Percentiles rank a stretch among this genome's conserved stretches.
Conservation (phyloP, 1,140 invertebrate species). For the Lepidurus arcticus region DNA sequence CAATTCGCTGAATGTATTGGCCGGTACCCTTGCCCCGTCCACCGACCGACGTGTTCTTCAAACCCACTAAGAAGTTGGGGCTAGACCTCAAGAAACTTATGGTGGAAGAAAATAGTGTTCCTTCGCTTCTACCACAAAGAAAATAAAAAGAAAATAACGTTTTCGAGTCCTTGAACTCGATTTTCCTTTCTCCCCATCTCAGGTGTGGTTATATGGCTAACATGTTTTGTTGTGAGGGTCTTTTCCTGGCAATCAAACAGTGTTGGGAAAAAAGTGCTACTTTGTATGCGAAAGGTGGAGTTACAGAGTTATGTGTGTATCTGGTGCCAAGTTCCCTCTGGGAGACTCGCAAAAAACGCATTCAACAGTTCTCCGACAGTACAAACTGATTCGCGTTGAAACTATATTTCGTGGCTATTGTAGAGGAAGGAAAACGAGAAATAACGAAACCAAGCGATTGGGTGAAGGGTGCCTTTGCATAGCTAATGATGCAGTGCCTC, state of each 20-base stretch:
- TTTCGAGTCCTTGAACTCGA: conserved; percentile 11
- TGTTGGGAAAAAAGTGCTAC: background rate
- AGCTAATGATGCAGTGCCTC: background rate
- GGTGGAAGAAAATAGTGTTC: background rate
- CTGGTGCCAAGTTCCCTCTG: background rate
- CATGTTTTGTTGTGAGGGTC: background rate
- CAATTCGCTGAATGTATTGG: conserved; percentile 70
- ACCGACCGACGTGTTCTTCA: conserved; percentile 46
- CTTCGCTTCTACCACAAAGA: background rate
- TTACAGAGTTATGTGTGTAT: background rate
- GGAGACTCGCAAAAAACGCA: background rate
- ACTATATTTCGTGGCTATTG: background rate
- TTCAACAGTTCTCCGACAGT: too few species aligned
- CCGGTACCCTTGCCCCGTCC: conserved; percentile 64
- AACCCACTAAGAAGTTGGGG: conserved; percentile 34
- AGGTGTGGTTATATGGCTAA: background rate
- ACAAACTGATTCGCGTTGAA: too few species aligned
- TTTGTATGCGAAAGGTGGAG: conserved; percentile 17
- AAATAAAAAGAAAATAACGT: background rate
- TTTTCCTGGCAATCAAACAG: background rate
- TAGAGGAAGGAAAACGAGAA: background rate
- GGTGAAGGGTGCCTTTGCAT: background rate
- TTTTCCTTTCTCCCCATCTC: conserved; percentile 12
- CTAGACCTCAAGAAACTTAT: conserved; percentile 9
- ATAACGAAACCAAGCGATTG: background rate